phyloP scores from a whole-genome alignment of 2,113 vertebrate species.

The Istiophorus platypterus region DNA sequence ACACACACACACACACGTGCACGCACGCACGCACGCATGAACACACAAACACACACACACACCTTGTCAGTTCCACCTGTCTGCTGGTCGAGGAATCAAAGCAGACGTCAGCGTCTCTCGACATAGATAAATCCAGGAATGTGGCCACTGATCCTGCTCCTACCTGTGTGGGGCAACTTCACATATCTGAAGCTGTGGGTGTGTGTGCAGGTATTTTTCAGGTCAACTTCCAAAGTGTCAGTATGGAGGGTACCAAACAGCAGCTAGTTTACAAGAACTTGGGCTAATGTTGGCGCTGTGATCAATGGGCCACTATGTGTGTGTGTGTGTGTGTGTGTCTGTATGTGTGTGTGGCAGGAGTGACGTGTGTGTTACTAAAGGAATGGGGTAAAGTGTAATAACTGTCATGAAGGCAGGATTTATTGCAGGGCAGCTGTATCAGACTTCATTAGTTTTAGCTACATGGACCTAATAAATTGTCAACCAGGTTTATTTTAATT shows the following conservation, averaged over 20 bases:
- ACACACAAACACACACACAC: slow-evolving; percentile 10
- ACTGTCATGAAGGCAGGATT: no score
- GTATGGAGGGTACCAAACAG: slow-evolving; percentile 9
- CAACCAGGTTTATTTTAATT: no score
- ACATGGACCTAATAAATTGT: no score
- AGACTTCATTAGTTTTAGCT: no score
- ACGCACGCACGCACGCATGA: slow-evolving; percentile 23
- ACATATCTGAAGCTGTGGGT: slow-evolving; percentile 24
- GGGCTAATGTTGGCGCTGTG: slow-evolving; percentile 1
- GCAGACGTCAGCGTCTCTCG: background rate
- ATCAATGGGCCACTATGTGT: slow-evolving; percentile 10
- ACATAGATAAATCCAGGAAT: background rate
- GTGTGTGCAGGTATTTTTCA: slow-evolving; percentile 20
- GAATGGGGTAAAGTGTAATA: no score
- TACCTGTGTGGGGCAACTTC: slow-evolving; percentile 39
- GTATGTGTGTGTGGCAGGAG: background rate
- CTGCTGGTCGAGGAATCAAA: slow-evolving; percentile 46
- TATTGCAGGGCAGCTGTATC: no score
- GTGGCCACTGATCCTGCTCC: slow-evolving; percentile 4
- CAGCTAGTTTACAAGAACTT: slow-evolving; percentile 10
- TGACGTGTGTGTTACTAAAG: background rate
- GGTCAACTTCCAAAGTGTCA: slow-evolving; percentile 44
- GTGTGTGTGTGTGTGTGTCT: slow-evolving; percentile 27
- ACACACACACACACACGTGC: background rate
- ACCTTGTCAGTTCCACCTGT: background rate